These are phyloP conservation scores for Lepas anatifera DNA, from an alignment of 2,888 invertebrate species.

Conservation along the genomic window DNA sequence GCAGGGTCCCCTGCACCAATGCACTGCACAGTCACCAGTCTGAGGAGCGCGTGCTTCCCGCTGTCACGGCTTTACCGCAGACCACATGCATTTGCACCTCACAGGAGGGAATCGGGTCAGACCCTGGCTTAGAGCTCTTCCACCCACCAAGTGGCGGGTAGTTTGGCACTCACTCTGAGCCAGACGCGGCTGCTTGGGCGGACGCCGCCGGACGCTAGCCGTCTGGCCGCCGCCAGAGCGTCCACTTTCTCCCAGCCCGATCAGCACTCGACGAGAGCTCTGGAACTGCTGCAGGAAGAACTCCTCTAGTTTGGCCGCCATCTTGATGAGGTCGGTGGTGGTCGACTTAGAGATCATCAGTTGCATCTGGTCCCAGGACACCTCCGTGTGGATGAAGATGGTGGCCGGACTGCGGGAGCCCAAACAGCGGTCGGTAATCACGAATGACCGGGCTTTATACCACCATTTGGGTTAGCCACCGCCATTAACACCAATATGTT, in stretches of 20 bases:
- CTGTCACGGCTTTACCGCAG: no score
- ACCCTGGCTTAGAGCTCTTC: no score
- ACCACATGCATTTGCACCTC: no score
- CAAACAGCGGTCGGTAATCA: no score
- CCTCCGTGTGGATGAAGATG: conserved; percentile 81
- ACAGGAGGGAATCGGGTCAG: no score
- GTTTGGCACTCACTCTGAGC: background rate
- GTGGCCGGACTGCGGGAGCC: conserved; percentile 56
- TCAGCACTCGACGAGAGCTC: conserved; percentile 59
- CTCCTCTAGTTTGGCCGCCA: conserved; percentile 91
- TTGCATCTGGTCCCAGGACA: conserved; percentile 92
- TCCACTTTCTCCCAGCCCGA: background rate
- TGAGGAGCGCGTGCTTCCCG: no score
- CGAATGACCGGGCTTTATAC: no score
- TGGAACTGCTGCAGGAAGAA: conserved; percentile 97
- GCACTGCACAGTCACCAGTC: no score
- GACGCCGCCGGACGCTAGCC: background rate
- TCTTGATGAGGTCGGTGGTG: conserved; percentile 89
- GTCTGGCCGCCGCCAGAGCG: background rate
- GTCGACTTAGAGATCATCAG: conserved; percentile 94
- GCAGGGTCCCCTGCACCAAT: no score
- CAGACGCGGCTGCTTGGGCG: background rate
- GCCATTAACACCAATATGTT: no score
- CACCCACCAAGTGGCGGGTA: no score
- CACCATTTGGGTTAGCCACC: no score